Conservation (phyloP, 2,113 vertebrate species). For the Trichechus manatus region DNA sequence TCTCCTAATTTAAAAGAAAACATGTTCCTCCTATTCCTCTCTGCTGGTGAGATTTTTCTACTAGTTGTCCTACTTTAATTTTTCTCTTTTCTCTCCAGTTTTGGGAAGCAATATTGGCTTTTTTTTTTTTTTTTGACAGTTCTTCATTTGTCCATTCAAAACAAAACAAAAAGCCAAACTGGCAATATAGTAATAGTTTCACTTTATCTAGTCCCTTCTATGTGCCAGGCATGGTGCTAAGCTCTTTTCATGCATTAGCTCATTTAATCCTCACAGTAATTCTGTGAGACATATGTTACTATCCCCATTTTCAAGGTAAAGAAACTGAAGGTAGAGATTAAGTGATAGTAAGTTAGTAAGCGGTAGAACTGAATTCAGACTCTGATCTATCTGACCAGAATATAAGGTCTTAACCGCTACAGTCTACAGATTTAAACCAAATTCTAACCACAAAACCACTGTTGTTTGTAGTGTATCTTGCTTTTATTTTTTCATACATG, state of each 20-base stretch:
- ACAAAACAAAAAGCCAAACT: background rate
- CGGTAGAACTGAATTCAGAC: background rate
- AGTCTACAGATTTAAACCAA: background rate
- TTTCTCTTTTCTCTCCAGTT: background rate
- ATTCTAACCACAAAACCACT: background rate
- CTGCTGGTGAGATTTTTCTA: conserved; percentile 19
- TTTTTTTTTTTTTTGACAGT: background rate
- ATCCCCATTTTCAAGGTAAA: conserved; percentile 8
- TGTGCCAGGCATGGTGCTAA: background rate
- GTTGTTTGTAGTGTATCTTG: background rate
- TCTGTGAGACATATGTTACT: background rate
- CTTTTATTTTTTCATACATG: background rate
- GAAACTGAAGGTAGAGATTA: conserved; percentile 11
- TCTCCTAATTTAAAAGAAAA: conserved; percentile 66
- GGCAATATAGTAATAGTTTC: background rate
- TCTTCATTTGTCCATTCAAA: conserved; percentile 48
- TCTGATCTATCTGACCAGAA: background rate
- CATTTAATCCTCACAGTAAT: conserved; percentile 43
- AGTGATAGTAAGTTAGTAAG: background rate
- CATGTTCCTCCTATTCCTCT: background rate
- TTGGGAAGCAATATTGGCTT: background rate
- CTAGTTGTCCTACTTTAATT: background rate
- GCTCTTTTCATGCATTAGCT: background rate
- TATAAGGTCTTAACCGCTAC: background rate
- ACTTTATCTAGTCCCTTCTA: conserved; percentile 7